Evolutionary conservation across 1,140 invertebrate genomes (phyloP).

Genomic region (Metaphire vulgaris): DNA sequence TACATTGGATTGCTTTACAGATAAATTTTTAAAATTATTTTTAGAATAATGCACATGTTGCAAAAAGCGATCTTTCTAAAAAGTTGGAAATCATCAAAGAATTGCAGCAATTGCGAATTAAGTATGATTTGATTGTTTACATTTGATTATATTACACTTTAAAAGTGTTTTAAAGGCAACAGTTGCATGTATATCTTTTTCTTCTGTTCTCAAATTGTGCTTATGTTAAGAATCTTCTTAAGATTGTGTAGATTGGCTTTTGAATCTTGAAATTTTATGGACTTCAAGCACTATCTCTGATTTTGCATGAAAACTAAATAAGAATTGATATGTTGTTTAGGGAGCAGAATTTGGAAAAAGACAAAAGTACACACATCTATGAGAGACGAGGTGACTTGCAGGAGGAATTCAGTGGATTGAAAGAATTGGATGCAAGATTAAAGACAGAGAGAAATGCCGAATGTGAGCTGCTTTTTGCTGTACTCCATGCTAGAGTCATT

Average conservation of each 20-base stretch:
- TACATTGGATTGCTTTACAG: no score
- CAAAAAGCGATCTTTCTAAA: conserved; percentile 36
- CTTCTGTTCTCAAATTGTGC: neutral
- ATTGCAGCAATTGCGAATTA: conserved; percentile 41
- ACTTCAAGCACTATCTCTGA: neutral
- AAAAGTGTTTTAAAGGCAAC: neutral
- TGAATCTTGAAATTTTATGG: no score
- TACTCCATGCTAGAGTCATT: neutral
- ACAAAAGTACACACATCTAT: conserved; percentile 44
- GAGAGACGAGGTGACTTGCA: conserved; percentile 43
- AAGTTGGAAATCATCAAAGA: conserved; percentile 42
- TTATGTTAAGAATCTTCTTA: no score
- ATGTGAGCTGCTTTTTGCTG: conserved; percentile 32
- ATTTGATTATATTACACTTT: conserved; percentile 17
- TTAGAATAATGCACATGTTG: no score
- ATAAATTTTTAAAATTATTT: no score
- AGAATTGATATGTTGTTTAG: conserved; percentile 26
- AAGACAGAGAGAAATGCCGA: conserved; percentile 39
- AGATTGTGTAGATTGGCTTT: no score
- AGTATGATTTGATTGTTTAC: conserved; percentile 34
- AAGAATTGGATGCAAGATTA: conserved; percentile 39
- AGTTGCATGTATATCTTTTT: neutral
- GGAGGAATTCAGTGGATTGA: conserved; percentile 38
- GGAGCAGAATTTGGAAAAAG: conserved; percentile 41
- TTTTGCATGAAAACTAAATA: neutral